Evolutionary conservation across 2,888 invertebrate genomes (phyloP).

Genomic region (Lypha dubia): DNA sequence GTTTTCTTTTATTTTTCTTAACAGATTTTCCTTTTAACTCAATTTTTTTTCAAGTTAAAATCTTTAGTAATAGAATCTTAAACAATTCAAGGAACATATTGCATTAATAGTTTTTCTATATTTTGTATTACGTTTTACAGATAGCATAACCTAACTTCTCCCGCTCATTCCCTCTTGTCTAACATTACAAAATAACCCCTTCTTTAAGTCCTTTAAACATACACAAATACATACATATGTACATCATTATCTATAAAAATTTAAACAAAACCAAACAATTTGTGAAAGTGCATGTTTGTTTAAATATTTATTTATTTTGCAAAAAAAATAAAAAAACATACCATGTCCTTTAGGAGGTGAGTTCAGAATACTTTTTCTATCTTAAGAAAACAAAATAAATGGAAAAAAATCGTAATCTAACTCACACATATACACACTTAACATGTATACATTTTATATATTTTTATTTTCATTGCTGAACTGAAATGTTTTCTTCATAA

Average conservation of each 20-base stretch:
- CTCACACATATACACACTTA: neutral
- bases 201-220: neutral
- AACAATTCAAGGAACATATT: neutral
- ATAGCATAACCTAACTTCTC: too few relatives aligned
- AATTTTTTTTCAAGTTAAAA: neutral
- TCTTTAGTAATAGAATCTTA: neutral
- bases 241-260: neutral
- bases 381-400: neutral
- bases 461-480: constrained; percentile 9
- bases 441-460: neutral
- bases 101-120: neutral
- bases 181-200: neutral
- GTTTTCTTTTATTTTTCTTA: too few relatives aligned
- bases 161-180: neutral
- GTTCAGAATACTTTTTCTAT: neutral
- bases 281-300: neutral
- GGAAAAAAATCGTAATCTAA: neutral
- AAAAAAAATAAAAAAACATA: neutral
- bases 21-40: too few relatives aligned
- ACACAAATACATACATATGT: too few relatives aligned
- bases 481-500: constrained; percentile 28
- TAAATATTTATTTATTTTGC: neutral
- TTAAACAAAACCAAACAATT: neutral
- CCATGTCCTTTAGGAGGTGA: neutral
- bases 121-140: neutral